Evolutionary conservation across 2,888 invertebrate genomes (phyloP).

Genomic region (Epinotia ramella): DNA sequence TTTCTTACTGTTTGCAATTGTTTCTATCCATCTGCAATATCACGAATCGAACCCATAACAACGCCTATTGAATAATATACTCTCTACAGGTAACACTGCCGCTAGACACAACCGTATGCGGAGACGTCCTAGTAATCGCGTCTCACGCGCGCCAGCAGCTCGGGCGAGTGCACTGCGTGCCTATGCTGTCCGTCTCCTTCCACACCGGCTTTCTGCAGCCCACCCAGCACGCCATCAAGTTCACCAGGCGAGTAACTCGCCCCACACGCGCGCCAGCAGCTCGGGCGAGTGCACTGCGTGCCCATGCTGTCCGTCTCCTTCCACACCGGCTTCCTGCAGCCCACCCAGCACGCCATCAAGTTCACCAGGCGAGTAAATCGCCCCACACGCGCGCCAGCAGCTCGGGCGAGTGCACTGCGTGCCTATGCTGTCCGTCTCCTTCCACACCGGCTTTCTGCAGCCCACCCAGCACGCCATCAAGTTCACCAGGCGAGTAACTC

Average conservation of each 20-base stretch:
- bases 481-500: conserved; percentile 85
- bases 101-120: conserved; percentile 91
- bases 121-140: conserved; percentile 93
- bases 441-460: conserved; percentile 95
- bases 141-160: conserved; percentile 96
- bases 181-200: conserved; percentile 94
- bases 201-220: conserved; percentile 94
- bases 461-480: conserved; percentile 90
- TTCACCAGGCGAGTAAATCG: conserved; percentile 85
- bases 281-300: conserved; percentile 87
- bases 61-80: no score
- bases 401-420: conserved; percentile 87
- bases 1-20: no score
- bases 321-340: conserved; percentile 94
- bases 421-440: conserved; percentile 94
- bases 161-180: conserved; percentile 92
- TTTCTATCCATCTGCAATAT: no score
- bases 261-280: neutral
- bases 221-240: conserved; percentile 90
- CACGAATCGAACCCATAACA: no score
- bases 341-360: conserved; percentile 90
- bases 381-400: neutral
- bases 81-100: conserved; percentile 83
- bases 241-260: conserved; percentile 81
- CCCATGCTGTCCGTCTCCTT: conserved; percentile 95